Percentiles rank a stretch among this genome's conserved stretches.
phyloP scores from a whole-genome alignment of 2,797 vertebrate genomes.

The Crenuchus spilurus region DNA sequence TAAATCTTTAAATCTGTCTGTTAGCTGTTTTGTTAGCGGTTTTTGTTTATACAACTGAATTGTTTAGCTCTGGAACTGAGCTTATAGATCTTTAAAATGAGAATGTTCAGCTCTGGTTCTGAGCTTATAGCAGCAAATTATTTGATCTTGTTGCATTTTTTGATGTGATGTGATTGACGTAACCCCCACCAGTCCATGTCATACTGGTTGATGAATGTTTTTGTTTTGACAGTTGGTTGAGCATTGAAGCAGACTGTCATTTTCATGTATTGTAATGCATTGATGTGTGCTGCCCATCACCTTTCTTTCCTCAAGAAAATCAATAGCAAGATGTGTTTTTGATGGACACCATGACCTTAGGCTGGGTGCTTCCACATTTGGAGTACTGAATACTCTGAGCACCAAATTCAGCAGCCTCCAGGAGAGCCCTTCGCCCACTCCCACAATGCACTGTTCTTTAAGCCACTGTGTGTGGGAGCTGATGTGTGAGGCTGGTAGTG shows the following conservation, averaged over 20 bases:
- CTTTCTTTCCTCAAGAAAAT: not conserved
- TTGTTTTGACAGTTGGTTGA: too few relatives aligned
- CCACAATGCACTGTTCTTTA: constrained; percentile 39
- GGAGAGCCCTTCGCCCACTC: constrained; percentile 40
- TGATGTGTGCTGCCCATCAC: not conserved
- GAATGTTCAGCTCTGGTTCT: not conserved
- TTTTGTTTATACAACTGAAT: too few relatives aligned
- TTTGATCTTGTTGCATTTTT: too few relatives aligned
- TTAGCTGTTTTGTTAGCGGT: too few relatives aligned
- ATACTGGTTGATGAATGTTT: too few relatives aligned
- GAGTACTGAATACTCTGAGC: constrained; percentile 15
- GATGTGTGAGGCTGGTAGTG: constrained; percentile 36
- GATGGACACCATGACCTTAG: not conserved
- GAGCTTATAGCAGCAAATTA: not conserved
- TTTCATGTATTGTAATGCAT: not conserved
- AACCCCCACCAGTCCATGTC: too few relatives aligned
- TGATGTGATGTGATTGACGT: too few relatives aligned
- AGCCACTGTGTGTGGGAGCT: constrained; percentile 46
- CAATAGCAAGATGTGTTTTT: not conserved
- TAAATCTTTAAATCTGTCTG: too few relatives aligned
- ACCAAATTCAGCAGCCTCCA: constrained; percentile 15
- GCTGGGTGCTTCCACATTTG: not conserved
- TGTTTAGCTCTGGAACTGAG: not conserved
- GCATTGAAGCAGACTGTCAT: not conserved
- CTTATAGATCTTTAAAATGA: not conserved